Evolutionary conservation across 2,888 invertebrate species (phyloP).

Genomic region (Nasonovia ribisnigri): DNA sequence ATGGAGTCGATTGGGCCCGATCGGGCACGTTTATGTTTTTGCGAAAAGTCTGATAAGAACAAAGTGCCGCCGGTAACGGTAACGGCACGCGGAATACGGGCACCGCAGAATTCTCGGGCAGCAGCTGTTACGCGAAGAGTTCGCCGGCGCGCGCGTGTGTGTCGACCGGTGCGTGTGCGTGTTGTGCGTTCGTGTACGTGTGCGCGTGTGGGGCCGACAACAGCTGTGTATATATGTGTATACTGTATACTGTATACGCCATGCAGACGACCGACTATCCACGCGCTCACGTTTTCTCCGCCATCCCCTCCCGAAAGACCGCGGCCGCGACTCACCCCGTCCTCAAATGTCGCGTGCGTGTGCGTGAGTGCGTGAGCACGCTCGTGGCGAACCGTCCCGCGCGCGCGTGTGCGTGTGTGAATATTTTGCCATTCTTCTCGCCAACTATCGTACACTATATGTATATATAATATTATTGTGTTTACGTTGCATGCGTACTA

Average conservation of each 20-base stretch:
- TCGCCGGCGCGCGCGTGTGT: background rate
- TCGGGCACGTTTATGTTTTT: background rate
- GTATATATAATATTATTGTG: background rate
- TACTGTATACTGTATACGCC: background rate
- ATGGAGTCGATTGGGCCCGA: too few relatives aligned
- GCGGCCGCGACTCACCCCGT: background rate
- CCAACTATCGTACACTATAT: background rate
- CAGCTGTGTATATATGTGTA: background rate
- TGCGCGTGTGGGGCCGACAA: background rate
- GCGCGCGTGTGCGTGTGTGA: background rate
- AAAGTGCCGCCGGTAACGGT: background rate
- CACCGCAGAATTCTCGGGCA: background rate
- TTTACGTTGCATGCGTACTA: background rate
- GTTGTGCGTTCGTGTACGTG: background rate
- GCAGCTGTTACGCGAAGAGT: background rate
- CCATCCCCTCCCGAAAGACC: background rate
- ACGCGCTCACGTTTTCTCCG: background rate
- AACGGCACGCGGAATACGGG: background rate
- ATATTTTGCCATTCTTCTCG: constrained; percentile 36
- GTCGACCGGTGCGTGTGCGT: background rate
- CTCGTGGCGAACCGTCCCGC: background rate
- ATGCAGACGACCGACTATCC: background rate
- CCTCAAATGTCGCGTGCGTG: background rate
- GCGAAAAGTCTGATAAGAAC: background rate
- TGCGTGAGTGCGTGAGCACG: background rate